Evolutionary conservation across 1,140 invertebrate genomes (phyloP).

Genomic region (Solen grandis): DNA sequence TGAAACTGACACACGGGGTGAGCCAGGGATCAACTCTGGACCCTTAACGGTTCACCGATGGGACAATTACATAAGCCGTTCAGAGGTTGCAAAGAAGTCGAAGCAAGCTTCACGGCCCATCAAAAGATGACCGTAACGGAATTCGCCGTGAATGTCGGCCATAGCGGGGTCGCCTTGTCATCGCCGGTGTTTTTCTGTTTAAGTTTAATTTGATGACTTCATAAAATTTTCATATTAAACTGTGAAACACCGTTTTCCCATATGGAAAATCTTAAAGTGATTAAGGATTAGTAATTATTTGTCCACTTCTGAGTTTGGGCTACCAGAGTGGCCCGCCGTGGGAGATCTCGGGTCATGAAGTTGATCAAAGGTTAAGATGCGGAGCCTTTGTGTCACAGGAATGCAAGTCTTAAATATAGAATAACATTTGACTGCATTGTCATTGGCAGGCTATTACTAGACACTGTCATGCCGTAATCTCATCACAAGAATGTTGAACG

Average conservation of each 20-base stretch:
- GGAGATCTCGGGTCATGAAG: too few relatives aligned
- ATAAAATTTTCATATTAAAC: constrained; percentile 40
- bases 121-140: constrained; percentile 46
- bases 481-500: too few relatives aligned
- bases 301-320: too few relatives aligned
- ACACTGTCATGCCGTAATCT: too few relatives aligned
- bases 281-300: too few relatives aligned
- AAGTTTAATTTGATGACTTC: constrained; percentile 57
- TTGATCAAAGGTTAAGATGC: too few relatives aligned
- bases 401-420: too few relatives aligned
- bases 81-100: constrained; percentile 16
- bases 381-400: too few relatives aligned
- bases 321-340: too few relatives aligned
- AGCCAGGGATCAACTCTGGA: constrained; percentile 43
- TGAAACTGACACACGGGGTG: constrained; percentile 18
- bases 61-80: constrained; percentile 54
- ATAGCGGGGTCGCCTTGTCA: constrained; percentile 3
- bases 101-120: constrained; percentile 8
- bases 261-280: too few relatives aligned
- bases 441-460: too few relatives aligned
- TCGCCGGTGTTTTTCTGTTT: constrained; percentile 44
- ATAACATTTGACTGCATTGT: too few relatives aligned
- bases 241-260: constrained; percentile 25
- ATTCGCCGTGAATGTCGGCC: constrained; percentile 21
- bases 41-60: constrained; percentile 51